Conservation (phyloP, 2,888 invertebrate species). For the Drosophila neotestacea region DNA sequence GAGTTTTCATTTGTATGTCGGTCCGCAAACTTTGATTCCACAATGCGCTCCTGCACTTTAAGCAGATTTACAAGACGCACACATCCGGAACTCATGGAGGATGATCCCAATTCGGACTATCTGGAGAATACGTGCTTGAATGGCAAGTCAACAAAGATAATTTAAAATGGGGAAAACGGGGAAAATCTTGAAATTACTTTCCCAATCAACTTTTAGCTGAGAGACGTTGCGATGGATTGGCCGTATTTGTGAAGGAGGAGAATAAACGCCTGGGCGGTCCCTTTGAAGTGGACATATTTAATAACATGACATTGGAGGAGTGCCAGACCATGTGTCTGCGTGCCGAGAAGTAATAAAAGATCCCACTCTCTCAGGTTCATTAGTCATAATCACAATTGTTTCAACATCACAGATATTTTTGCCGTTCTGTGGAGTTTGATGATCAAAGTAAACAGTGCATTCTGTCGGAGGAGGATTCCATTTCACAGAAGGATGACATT, state of each 20-base stretch:
- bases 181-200: not conserved
- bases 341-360: constrained; percentile 90
- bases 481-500: constrained; percentile 95
- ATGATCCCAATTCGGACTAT: constrained; percentile 95
- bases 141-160: constrained; percentile 86
- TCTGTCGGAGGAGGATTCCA: constrained; percentile 96
- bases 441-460: constrained; percentile 94
- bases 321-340: constrained; percentile 94
- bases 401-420: constrained; percentile 88
- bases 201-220: constrained; percentile 87
- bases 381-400: constrained; percentile 39
- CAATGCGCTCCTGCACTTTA: constrained; percentile 91
- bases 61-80: constrained; percentile 93
- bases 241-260: constrained; percentile 95
- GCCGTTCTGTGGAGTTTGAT: constrained; percentile 95
- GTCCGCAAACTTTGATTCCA: constrained; percentile 93
- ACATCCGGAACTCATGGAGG: constrained; percentile 93
- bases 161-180: not conserved
- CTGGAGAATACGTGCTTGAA: constrained; percentile 96
- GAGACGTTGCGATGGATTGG: constrained; percentile 93
- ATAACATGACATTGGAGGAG: constrained; percentile 94
- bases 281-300: constrained; percentile 94
- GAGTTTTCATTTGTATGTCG: constrained; percentile 96
- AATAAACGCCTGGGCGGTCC: constrained; percentile 94
- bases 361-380: constrained; percentile 9